phyloP scores from a whole-genome alignment of 2,888 invertebrate genomes.

The Heteromyza rotundicornis region DNA sequence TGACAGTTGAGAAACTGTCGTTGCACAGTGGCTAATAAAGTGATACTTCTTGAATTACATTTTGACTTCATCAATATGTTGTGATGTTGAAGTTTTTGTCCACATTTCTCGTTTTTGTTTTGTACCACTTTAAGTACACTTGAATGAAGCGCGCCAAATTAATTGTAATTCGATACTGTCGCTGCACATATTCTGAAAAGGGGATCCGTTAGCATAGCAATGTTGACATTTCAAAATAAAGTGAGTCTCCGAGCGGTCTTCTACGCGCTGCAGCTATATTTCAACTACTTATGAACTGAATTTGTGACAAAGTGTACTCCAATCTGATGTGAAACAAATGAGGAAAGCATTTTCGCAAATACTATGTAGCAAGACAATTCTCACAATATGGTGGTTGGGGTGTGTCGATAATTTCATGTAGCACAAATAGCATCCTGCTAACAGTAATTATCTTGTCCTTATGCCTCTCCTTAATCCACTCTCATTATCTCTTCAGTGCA shows the following conservation, averaged over 20 bases:
- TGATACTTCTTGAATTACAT: constrained; percentile 50
- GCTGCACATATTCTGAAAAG: too few relatives aligned
- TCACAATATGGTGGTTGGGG: too few relatives aligned
- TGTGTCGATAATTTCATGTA: too few relatives aligned
- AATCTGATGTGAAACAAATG: constrained; percentile 23
- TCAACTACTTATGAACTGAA: too few relatives aligned
- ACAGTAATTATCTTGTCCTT: background rate
- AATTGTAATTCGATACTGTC: constrained; percentile 52
- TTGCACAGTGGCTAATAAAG: constrained; percentile 30
- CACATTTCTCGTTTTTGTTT: constrained; percentile 24
- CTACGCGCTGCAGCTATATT: too few relatives aligned
- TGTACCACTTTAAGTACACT: constrained; percentile 40
- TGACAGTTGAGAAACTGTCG: constrained; percentile 33
- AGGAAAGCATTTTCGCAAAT: constrained; percentile 47
- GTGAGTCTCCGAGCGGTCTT: too few relatives aligned
- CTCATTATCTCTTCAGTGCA: background rate
- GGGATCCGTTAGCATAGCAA: constrained; percentile 29
- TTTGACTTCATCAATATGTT: constrained; percentile 39
- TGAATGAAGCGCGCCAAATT: constrained; percentile 58
- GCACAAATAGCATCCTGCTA: background rate
- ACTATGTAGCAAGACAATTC: constrained; percentile 8
- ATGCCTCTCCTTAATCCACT: background rate
- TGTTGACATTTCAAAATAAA: too few relatives aligned
- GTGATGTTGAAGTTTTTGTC: constrained; percentile 20
- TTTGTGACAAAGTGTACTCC: too few relatives aligned